Base-by-base conservation (phyloP, 2,113 vertebrate species). In the human region DNA sequence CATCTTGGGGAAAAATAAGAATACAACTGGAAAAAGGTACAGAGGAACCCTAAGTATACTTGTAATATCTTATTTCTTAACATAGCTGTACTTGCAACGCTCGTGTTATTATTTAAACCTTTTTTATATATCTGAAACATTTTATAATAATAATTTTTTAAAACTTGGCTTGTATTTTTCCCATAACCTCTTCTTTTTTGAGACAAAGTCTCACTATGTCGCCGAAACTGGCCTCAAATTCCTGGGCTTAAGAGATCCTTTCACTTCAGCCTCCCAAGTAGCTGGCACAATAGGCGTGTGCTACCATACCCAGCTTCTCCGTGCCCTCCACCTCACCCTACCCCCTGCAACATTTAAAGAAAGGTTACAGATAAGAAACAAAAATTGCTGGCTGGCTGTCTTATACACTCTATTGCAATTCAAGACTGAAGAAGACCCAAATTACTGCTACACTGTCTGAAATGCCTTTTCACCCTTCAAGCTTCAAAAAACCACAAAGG, bases 111-210 rank as follows among this genome's bases (percentile, higher is more conserved):
- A 64, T 87, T 78, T 73, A 86, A 90, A 57, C 5, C 64, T 57
- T 85, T 93, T 61, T 78, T 70, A 70, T 90, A 25, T 59, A 95
- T 48, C 61, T 80, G 32, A 93, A 95, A 59, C 38, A 86, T 72
- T 78, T 94, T 32, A 70, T 30, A 30, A 55, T 68, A 38, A 55
- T 32, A 18, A 13, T 73, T 93, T 73, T 75, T 89, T 16, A 22
- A 27, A 87, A 83, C 18, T 48, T 3, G 35, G 23, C 66, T 86
- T 90, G 8, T 72, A 85, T 50, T 75, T 95, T 78, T 35, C 72
- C 40, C 50, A 25, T 90, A 50, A 84, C 32, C 14, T 68, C 66
- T 18, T 68, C 35, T 68, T 68, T 68, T n/a, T 35, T 68, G 61
- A 68, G 66, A 68, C 32, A 32, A 35, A 68, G 3, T n/a, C 66